A percentile compares a stretch with the other conserved stretches of the same genome.
These are phyloP conservation scores for Lepeophtheirus nordmannii DNA, from an alignment of 2,888 invertebrate genomes.

Conservation along the genomic window DNA sequence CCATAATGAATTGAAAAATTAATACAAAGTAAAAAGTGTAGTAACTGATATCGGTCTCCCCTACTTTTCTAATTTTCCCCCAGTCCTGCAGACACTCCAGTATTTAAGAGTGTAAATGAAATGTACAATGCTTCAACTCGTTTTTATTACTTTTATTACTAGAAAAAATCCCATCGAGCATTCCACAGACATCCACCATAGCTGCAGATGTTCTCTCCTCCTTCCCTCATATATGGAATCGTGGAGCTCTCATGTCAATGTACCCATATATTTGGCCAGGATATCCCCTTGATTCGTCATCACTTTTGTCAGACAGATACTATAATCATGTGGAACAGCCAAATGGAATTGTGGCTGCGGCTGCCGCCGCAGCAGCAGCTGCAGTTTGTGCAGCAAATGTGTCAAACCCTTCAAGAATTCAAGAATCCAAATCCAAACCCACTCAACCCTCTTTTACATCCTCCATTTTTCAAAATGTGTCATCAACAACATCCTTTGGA, in stretches of 20 bases:
- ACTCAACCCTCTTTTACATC: neutral
- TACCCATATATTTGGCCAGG: neutral
- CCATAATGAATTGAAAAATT: too few species aligned
- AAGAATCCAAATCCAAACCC: neutral
- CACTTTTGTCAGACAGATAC: neutral
- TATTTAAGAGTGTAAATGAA: too few species aligned
- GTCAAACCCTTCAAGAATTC: neutral
- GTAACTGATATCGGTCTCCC: too few species aligned
- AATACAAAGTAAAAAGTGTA: too few species aligned
- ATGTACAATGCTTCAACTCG: too few species aligned
- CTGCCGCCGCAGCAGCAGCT: neutral
- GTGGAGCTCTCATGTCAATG: neutral
- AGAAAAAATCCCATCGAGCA: neutral
- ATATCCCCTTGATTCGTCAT: neutral
- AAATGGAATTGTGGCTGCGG: neutral
- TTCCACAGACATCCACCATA: neutral
- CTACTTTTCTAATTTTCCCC: too few species aligned
- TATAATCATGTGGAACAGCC: neutral
- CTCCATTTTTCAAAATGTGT: neutral
- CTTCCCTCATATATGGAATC: neutral
- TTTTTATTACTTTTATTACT: too few species aligned
- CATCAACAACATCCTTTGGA: neutral
- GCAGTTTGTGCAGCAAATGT: neutral
- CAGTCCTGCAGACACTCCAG: too few species aligned
- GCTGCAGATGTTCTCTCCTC: neutral